A percentile compares a stretch with the other conserved stretches of the same genome.
Evolutionary conservation across 2,113 vertebrate genomes (phyloP).

Genomic region (Struthio camelus): DNA sequence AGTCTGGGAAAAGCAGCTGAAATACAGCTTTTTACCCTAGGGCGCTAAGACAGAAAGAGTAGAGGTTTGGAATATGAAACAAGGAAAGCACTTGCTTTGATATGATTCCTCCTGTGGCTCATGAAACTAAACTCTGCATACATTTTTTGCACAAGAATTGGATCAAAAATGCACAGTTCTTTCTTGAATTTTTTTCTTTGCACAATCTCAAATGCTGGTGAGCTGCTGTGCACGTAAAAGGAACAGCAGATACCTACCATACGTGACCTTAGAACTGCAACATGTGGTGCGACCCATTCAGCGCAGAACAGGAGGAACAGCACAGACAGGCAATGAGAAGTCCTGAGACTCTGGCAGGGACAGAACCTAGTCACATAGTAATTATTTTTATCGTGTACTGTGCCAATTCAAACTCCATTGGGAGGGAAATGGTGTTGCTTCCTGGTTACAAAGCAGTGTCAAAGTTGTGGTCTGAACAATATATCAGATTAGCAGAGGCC

Average conservation of each 20-base stretch:
- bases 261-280: neutral
- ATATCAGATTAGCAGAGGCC: neutral
- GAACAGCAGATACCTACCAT: neutral
- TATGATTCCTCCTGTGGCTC: neutral
- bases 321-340: neutral
- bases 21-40: neutral
- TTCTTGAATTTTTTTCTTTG: neutral
- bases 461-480: neutral
- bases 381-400: neutral
- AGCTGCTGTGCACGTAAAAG: neutral
- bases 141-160: neutral
- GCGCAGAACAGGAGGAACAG: neutral
- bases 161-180: neutral
- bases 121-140: neutral
- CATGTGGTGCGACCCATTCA: neutral
- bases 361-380: neutral
- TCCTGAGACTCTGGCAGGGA: neutral
- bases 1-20: neutral
- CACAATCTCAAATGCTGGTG: neutral
- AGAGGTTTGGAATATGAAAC: neutral
- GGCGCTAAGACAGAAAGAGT: neutral
- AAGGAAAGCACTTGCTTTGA: neutral
- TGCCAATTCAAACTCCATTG: neutral
- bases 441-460: neutral
- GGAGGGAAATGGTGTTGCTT: neutral